Base-by-base conservation (phyloP, 2,888 invertebrate genomes). In the Leptinotarsa rubiginosa region DNA sequence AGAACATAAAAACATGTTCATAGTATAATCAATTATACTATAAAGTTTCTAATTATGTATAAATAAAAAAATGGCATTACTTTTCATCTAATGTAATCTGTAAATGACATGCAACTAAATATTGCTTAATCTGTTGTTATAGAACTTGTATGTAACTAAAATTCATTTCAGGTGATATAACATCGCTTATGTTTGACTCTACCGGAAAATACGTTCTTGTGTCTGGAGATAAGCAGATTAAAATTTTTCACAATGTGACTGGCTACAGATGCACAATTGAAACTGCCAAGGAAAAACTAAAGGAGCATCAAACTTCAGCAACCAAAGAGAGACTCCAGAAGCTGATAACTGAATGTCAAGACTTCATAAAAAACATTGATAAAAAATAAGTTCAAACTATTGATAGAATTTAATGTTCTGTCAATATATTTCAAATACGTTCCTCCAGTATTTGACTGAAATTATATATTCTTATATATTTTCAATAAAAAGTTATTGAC, bases 171-270 rank as follows among this genome's bases (percentile, higher is more conserved):
- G 95, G 92, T 78, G 86, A 90, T 47, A 92, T 96, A 80, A 91
- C 90, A 67, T 89, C 91, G 75, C 87, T 97, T 81, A 87, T 90
- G 77, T 97, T 96, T 85, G 95, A 96, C 85, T 90, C 94, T 4
- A 90, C 91, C 76, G 94, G 94, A 25, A 93, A 93, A 84, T 94
- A 92, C 84, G 84, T 96, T 62, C 90, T 94, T 79, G 91, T 92
- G 0, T 90, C 93, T 72, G 95, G 95, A 16, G 95, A 95, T 81
- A 92, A 92, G 78, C 93, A 92, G 66, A 92, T 97, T 15, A 90
- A 94, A 56, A 91, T 97, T 69, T 92, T 96, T 83, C 93, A 94
- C 86, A 97, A 97, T 83, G 89, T 94, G 7, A 90, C 92, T n/a
- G 94, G 93, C 5, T 91, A 91, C 82, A 89, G 89, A 72, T 88